Evolutionary conservation across 2,113 vertebrate genomes (phyloP).

Genomic region (Etia nguti): DNA sequence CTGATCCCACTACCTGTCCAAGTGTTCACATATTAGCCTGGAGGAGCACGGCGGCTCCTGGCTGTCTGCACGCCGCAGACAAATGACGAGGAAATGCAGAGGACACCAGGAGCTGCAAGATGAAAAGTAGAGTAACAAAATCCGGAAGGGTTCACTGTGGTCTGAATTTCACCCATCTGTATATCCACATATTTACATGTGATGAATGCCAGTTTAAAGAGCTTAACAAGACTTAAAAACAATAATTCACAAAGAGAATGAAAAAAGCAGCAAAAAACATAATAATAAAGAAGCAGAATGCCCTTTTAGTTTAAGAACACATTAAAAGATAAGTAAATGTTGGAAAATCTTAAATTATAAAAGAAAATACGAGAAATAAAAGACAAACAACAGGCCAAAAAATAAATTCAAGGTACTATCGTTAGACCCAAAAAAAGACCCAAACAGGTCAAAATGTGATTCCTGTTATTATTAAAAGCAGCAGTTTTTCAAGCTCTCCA

Average conservation of each 20-base stretch:
- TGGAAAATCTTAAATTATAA: not conserved
- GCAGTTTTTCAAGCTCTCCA: not conserved
- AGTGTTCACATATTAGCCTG: not conserved
- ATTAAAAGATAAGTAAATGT: not conserved
- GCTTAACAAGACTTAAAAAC: not conserved
- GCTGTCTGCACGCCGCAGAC: slow-evolving; percentile 18
- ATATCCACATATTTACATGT: not conserved
- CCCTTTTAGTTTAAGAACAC: not conserved
- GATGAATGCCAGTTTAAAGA: too few species aligned
- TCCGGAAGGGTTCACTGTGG: not conserved
- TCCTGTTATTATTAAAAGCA: not conserved
- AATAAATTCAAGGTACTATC: not conserved
- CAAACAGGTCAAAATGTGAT: not conserved
- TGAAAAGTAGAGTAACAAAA: not conserved
- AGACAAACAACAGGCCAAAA: not conserved
- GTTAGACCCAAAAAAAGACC: not conserved
- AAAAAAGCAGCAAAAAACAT: not conserved
- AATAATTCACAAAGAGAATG: not conserved
- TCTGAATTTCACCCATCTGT: not conserved
- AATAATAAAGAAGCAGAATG: not conserved
- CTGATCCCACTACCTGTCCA: slow-evolving; percentile 24
- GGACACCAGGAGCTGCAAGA: not conserved
- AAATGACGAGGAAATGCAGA: not conserved
- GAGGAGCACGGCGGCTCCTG: not conserved
- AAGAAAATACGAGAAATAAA: not conserved